These are phyloP conservation scores for Ammospiza nelsoni DNA, from an alignment of 2,113 vertebrate species.

Conservation along the genomic window DNA sequence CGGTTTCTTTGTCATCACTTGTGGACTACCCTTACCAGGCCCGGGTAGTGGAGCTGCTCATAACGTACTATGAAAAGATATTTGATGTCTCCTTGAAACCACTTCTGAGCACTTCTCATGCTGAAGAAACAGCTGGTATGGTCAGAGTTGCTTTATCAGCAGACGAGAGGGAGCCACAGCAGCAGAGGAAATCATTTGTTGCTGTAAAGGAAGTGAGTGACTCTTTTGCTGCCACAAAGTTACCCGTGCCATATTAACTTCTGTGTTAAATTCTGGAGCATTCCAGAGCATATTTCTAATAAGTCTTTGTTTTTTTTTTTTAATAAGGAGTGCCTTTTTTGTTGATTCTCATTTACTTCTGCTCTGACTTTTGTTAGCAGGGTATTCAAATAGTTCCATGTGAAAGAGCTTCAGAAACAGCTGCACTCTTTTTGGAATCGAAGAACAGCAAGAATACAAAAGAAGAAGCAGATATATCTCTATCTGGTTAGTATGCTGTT, in stretches of 20 bases:
- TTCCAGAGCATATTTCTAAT: not conserved
- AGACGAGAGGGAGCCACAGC: slow-evolving; percentile 81
- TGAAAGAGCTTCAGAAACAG: slow-evolving; percentile 69
- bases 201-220: slow-evolving; percentile 89
- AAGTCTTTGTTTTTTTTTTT: not conserved
- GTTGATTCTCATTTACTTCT: slow-evolving; percentile 41
- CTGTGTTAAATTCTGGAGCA: not conserved
- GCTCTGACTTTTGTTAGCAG: slow-evolving; percentile 60
- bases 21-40: slow-evolving; percentile 97
- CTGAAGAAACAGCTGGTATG: slow-evolving; percentile 54
- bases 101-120: slow-evolving; percentile 51
- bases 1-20: slow-evolving; percentile 91
- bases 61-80: slow-evolving; percentile 90
- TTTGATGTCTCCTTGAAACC: slow-evolving; percentile 88
- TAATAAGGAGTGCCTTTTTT: not conserved
- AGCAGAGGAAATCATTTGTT: slow-evolving; percentile 81
- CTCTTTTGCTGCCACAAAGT: not conserved
- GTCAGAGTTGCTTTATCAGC: slow-evolving; percentile 63
- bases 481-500: slow-evolving; percentile 66
- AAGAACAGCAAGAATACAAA: slow-evolving; percentile 57
- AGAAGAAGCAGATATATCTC: slow-evolving; percentile 50
- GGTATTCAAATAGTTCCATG: slow-evolving; percentile 36
- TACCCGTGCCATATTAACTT: not conserved
- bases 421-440: slow-evolving; percentile 52
- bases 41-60: slow-evolving; percentile 90